Evolutionary conservation across 2,797 vertebrate species (phyloP).

Genomic region (Siniperca obscura): DNA sequence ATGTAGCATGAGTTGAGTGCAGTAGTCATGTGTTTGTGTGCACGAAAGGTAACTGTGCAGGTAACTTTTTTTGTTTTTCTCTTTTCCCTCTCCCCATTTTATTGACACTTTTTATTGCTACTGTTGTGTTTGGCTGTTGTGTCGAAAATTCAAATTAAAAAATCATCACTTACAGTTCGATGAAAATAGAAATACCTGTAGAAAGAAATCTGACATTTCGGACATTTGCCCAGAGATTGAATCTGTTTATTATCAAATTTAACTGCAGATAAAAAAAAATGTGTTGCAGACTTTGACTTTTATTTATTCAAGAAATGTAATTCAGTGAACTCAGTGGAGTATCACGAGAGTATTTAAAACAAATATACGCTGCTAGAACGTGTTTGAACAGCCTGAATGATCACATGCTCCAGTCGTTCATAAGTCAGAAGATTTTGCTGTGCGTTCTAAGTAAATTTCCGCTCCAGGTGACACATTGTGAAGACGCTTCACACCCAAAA

Average conservation of each 20-base stretch:
- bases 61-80: not conserved
- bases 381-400: slow-evolving; percentile 5
- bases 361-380: not conserved
- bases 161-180: not conserved
- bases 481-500: not conserved
- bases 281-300: not conserved
- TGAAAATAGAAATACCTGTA: not conserved
- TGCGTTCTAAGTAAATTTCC: no score
- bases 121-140: no score
- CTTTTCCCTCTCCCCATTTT: not conserved
- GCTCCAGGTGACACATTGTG: slow-evolving; percentile 1
- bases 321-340: not conserved
- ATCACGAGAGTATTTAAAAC: not conserved
- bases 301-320: not conserved
- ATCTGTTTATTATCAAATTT: not conserved
- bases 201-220: not conserved
- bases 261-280: not conserved
- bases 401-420: not conserved
- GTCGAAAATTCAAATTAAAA: not conserved
- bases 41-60: no score
- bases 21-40: not conserved
- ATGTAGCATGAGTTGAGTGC: not conserved
- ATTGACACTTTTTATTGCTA: no score
- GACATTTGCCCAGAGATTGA: not conserved
- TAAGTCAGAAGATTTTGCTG: not conserved